phyloP scores from a whole-genome alignment of 2,113 vertebrate genomes.

The Sinocyclocheilus rhinocerous region DNA sequence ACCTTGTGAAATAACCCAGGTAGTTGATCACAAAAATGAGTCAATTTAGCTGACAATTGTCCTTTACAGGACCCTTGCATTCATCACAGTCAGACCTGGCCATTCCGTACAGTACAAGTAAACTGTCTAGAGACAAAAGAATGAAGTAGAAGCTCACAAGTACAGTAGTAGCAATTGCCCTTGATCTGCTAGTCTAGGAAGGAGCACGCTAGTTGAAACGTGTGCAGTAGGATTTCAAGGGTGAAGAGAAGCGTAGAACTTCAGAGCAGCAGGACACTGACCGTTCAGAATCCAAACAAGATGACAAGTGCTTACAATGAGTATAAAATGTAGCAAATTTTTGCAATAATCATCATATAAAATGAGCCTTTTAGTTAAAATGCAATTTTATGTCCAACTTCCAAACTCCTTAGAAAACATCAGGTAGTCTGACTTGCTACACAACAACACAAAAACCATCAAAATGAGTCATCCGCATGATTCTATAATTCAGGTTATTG shows the following conservation, averaged over 20 bases:
- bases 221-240: conserved; percentile 5
- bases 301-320: conserved; percentile 1
- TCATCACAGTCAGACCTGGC: conserved; percentile 18
- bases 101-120: neutral
- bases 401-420: neutral
- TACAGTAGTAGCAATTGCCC: conserved; percentile 17
- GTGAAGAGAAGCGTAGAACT: neutral
- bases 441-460: conserved; percentile 24
- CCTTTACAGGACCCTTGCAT: conserved; percentile 16
- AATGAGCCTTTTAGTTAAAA: conserved; percentile 14
- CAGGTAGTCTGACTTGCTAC: conserved; percentile 28
- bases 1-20: conserved; percentile 30
- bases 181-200: neutral
- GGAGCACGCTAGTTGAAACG: neutral
- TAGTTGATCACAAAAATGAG: conserved; percentile 38
- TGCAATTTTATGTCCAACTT: conserved; percentile 10
- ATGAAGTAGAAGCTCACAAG: neutral
- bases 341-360: conserved; percentile 16
- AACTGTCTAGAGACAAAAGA: conserved; percentile 22
- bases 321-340: conserved; percentile 45
- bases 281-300: neutral
- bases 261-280: neutral
- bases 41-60: conserved; percentile 15
- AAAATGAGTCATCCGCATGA: conserved; percentile 50
- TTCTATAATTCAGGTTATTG: conserved; percentile 69